Percentiles rank a stretch among this genome's conserved stretches.
Conservation (phyloP, 2,888 invertebrate genomes). For the Scaptomyza flava region DNA sequence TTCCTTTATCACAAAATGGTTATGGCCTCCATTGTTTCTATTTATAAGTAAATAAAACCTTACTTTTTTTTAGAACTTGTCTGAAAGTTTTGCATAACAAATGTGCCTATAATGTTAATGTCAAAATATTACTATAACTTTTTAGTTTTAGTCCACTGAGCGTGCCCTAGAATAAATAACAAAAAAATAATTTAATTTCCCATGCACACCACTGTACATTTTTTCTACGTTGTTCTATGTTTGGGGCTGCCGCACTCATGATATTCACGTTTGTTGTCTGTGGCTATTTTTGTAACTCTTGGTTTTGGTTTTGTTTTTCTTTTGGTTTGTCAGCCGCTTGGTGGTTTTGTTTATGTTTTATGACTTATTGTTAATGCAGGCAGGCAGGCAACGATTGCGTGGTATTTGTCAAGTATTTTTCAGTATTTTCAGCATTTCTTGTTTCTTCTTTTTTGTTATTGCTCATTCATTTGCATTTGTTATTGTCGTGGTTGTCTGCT, state of each 20-base stretch:
- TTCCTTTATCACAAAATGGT: neutral
- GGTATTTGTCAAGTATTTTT: constrained; percentile 63
- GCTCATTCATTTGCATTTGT: constrained; percentile 46
- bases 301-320: constrained; percentile 11
- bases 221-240: constrained; percentile 11
- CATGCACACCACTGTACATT: constrained; percentile 33
- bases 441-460: constrained; percentile 20
- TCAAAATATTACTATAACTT: neutral
- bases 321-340: constrained; percentile 29
- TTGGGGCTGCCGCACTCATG: constrained; percentile 3
- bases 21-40: neutral
- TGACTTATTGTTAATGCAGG: constrained; percentile 58
- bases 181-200: neutral
- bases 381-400: constrained; percentile 56
- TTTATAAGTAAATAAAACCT: neutral
- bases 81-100: neutral
- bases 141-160: neutral
- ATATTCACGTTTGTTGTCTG: constrained; percentile 31
- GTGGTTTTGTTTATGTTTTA: constrained; percentile 55
- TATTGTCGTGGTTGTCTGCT: constrained; percentile 22
- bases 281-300: constrained; percentile 20
- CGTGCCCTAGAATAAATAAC: neutral
- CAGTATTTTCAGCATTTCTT: constrained; percentile 43
- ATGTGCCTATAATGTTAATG: neutral
- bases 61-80: neutral